Conservation (phyloP, 1,140 invertebrate genomes). For the Meloidogyne chitwoodi region DNA sequence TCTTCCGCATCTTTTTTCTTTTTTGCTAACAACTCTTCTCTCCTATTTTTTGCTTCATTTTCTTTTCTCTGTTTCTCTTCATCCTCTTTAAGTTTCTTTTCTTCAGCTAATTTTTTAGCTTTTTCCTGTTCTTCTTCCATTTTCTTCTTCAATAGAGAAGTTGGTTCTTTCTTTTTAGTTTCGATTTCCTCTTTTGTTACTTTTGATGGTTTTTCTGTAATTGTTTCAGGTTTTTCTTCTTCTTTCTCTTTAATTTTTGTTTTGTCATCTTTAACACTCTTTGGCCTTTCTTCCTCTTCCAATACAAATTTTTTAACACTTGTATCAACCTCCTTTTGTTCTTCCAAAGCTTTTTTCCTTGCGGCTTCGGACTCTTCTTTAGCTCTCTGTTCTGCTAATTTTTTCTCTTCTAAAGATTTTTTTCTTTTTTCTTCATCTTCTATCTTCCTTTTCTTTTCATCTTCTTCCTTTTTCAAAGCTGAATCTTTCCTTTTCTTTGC, state of each 20-base stretch:
- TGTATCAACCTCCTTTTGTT: not conserved
- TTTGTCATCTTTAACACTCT: not conserved
- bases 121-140: not conserved
- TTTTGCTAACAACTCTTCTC: not conserved
- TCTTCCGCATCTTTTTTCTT: not conserved
- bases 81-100: not conserved
- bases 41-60: not conserved
- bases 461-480: slow-evolving; percentile 11
- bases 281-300: not conserved
- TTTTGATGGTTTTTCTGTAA: not conserved
- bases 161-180: no score
- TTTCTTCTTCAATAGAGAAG: not conserved
- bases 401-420: slow-evolving; percentile 7
- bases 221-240: not conserved
- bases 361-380: slow-evolving; percentile 18
- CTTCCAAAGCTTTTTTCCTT: not conserved
- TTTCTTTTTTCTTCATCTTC: slow-evolving; percentile 17
- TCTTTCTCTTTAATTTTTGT: not conserved
- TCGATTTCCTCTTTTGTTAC: not conserved
- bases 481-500: not conserved
- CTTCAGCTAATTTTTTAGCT: not conserved
- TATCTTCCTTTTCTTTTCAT: slow-evolving; percentile 5
- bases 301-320: not conserved
- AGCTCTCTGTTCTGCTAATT: slow-evolving; percentile 2
- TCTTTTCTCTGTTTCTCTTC: not conserved